phyloP scores from a whole-genome alignment of 2,888 invertebrate species.

The Trachelus troglodyta region DNA sequence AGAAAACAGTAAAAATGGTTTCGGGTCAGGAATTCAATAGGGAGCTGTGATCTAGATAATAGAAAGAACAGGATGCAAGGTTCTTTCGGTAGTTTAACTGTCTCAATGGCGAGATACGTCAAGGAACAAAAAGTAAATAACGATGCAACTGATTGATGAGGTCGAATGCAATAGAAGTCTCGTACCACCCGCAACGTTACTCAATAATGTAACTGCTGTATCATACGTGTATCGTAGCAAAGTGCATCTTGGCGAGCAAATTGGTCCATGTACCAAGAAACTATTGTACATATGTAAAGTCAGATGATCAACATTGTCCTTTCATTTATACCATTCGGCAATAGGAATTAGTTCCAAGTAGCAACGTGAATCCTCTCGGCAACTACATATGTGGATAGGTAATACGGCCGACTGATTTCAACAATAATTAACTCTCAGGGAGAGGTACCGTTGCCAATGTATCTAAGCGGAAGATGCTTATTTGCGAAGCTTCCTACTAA shows the following conservation, averaged over 20 bases:
- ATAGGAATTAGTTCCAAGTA: not conserved
- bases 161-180: not conserved
- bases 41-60: not conserved
- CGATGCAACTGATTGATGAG: not conserved
- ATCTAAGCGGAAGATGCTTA: not conserved
- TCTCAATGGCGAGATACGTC: not conserved
- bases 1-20: not conserved
- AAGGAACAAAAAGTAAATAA: not conserved
- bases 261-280: not conserved
- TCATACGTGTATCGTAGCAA: not conserved
- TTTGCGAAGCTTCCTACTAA: not conserved
- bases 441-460: not conserved
- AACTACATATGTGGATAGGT: not conserved
- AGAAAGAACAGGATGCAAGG: not conserved
- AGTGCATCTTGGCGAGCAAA: not conserved
- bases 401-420: not conserved
- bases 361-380: not conserved
- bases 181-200: not conserved
- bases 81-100: not conserved
- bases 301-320: not conserved
- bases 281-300: not conserved
- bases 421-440: not conserved
- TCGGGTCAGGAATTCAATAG: not conserved
- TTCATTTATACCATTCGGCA: not conserved
- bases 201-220: not conserved